phyloP scores from a whole-genome alignment of 2,797 vertebrate species.

The Todus mexicanus region DNA sequence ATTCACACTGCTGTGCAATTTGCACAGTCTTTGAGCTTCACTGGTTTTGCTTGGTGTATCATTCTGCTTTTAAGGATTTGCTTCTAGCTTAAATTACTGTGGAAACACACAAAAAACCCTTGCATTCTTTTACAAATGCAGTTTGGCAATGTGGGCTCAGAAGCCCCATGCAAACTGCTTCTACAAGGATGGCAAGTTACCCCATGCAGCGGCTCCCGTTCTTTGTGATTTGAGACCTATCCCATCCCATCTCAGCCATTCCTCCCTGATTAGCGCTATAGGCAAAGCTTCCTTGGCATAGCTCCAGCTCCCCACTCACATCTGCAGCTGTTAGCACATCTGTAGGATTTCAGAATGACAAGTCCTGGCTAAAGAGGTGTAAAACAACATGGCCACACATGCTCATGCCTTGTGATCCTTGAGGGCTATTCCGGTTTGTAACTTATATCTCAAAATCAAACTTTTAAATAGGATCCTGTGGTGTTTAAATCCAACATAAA shows the following conservation, averaged over 20 bases:
- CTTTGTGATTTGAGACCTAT: neutral
- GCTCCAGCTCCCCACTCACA: neutral
- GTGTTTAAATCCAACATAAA: neutral
- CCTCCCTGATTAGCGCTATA: neutral
- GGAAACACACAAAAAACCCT: neutral
- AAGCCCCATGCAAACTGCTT: neutral
- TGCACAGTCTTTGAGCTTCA: slow-evolving; percentile 26
- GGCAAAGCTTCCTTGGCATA: neutral
- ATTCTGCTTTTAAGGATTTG: slow-evolving; percentile 16
- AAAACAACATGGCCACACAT: neutral
- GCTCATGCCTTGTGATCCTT: neutral
- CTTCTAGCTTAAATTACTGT: slow-evolving; percentile 20
- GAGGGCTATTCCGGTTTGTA: neutral
- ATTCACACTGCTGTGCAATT: slow-evolving; percentile 37
- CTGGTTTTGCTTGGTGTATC: slow-evolving; percentile 28
- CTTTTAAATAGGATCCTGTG: neutral
- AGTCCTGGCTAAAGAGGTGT: slow-evolving; percentile 14
- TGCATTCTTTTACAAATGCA: neutral
- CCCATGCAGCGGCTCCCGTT: neutral
- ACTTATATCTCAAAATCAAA: neutral
- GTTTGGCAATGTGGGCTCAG: neutral
- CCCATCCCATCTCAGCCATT: neutral
- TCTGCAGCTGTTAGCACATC: slow-evolving; percentile 53
- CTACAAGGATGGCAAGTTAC: neutral
- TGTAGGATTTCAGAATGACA: slow-evolving; percentile 19